These are phyloP conservation scores for Linnaemya vulpina DNA, from an alignment of 2,888 invertebrate species.

Conservation along the genomic window DNA sequence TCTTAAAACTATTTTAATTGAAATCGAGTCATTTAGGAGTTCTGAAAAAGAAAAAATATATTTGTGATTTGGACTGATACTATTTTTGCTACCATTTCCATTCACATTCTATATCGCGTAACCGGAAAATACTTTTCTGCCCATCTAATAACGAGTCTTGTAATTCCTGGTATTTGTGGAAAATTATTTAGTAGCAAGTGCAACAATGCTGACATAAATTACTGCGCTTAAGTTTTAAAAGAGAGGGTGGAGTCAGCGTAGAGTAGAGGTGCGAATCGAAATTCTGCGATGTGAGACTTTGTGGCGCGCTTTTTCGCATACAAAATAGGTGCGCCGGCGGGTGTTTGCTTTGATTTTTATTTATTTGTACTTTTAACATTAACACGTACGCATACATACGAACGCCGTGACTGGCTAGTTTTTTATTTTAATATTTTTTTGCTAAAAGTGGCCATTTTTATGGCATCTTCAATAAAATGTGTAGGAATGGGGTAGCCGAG, in stretches of 20 bases:
- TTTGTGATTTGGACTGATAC: no score
- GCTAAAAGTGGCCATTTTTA: slow-evolving; percentile 69
- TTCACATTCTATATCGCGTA: no score
- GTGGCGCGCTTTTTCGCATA: slow-evolving; percentile 74
- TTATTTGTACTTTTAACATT: slow-evolving; percentile 17
- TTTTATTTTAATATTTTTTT: no score
- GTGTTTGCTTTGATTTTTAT: slow-evolving; percentile 71
- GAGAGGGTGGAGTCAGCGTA: slow-evolving; percentile 67
- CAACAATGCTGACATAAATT: slow-evolving; percentile 65
- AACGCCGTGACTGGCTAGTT: slow-evolving; percentile 29
- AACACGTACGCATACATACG: not conserved
- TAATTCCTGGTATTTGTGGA: slow-evolving; percentile 30
- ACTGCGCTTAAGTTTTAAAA: slow-evolving; percentile 45
- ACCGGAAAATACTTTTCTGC: slow-evolving; percentile 16
- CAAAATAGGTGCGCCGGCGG: slow-evolving; percentile 73
- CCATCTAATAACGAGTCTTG: slow-evolving; percentile 10
- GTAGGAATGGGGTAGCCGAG: slow-evolving; percentile 23
- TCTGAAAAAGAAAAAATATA: no score
- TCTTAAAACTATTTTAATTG: no score
- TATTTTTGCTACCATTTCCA: no score
- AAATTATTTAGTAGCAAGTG: slow-evolving; percentile 45
- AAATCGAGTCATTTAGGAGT: no score
- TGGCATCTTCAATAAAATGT: slow-evolving; percentile 46
- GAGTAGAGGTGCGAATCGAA: slow-evolving; percentile 59
- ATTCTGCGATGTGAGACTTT: slow-evolving; percentile 68